Conservation (phyloP, 2,888 invertebrate genomes). For the Ennomos erosarius region DNA sequence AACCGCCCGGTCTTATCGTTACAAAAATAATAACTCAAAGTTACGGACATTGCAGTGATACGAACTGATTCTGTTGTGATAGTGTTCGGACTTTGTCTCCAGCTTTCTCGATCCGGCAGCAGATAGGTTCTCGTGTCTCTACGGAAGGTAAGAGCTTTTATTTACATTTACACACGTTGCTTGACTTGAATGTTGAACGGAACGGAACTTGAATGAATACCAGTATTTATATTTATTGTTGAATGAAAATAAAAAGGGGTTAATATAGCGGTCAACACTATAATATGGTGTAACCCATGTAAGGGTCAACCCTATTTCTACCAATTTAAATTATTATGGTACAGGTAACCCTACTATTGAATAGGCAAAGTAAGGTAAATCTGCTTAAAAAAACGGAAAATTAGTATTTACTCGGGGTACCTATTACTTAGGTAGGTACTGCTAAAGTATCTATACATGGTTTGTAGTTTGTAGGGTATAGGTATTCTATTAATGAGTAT, state of each 20-base stretch:
- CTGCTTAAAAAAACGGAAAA: too few species aligned
- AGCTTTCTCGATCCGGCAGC: constrained; percentile 19
- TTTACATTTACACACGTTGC: constrained; percentile 26
- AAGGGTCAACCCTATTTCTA: too few species aligned
- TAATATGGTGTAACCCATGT: too few species aligned
- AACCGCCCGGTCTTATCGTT: constrained; percentile 66
- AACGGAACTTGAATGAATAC: constrained; percentile 12
- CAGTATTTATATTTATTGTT: too few species aligned
- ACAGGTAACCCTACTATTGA: too few species aligned
- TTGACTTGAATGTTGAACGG: constrained; percentile 8
- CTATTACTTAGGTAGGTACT: background rate
- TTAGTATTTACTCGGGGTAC: too few species aligned
- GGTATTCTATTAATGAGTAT: too few species aligned
- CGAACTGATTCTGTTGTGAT: constrained; percentile 58
- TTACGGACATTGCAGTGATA: constrained; percentile 57
- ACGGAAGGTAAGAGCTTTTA: constrained; percentile 32
- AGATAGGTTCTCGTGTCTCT: constrained; percentile 20
- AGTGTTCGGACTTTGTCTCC: constrained; percentile 43
- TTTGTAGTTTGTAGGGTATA: background rate
- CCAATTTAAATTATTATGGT: too few species aligned
- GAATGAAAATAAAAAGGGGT: constrained; percentile 11
- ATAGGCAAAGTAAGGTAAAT: too few species aligned
- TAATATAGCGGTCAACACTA: too few species aligned
- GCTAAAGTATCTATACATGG: background rate
- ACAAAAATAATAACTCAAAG: constrained; percentile 67